phyloP scores from a whole-genome alignment of 1,140 invertebrate species.

The Polypedilum pembai region DNA sequence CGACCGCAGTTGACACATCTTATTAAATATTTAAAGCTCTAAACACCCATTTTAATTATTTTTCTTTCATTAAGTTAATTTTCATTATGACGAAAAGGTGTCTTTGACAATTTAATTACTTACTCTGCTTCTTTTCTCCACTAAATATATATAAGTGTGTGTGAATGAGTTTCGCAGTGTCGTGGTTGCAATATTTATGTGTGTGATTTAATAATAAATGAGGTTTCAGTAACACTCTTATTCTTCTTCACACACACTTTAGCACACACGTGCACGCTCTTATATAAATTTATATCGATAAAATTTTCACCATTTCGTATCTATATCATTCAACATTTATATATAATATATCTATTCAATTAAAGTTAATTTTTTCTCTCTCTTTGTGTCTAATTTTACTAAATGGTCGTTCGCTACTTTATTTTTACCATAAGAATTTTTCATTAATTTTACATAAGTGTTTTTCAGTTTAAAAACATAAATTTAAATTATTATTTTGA shows the following conservation, averaged over 20 bases:
- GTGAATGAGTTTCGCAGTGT: background rate
- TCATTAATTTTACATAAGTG: too few relatives aligned
- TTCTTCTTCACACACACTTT: background rate
- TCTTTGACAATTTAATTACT: constrained; percentile 7
- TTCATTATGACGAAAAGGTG: constrained; percentile 17
- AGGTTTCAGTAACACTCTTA: background rate
- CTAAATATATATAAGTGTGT: background rate
- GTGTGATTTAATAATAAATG: background rate
- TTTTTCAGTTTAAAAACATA: too few relatives aligned
- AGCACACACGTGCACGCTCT: background rate
- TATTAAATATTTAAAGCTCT: constrained; percentile 21
- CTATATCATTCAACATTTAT: too few relatives aligned
- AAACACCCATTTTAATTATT: constrained; percentile 26
- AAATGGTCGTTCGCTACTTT: too few relatives aligned
- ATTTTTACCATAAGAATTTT: too few relatives aligned
- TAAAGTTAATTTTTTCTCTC: too few relatives aligned
- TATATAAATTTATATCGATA: background rate
- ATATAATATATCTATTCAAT: too few relatives aligned
- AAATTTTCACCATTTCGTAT: background rate
- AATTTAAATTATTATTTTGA: too few relatives aligned
- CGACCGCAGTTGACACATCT: constrained; percentile 16
- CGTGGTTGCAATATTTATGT: too few relatives aligned
- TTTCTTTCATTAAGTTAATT: constrained; percentile 1
- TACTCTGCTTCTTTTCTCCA: background rate
- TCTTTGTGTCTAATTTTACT: too few relatives aligned